These are phyloP conservation scores for Dromas ardeola DNA, from an alignment of 2,113 vertebrate genomes.

Conservation along the genomic window DNA sequence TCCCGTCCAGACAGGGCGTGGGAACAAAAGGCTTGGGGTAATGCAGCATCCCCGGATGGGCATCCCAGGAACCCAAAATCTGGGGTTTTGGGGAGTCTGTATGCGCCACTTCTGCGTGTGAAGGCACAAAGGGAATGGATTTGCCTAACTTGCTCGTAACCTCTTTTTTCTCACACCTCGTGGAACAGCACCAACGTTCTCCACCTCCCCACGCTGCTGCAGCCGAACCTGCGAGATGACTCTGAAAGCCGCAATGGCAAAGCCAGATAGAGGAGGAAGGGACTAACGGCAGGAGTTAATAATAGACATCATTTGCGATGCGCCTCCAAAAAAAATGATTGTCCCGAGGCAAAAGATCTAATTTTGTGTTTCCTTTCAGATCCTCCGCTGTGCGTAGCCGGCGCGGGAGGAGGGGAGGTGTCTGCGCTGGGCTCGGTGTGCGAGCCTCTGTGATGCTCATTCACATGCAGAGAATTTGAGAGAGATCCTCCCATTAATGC, in stretches of 20 bases:
- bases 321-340: not conserved
- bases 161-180: not conserved
- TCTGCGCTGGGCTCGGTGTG: fast-evolving
- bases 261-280: not conserved
- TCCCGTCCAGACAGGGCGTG: not conserved
- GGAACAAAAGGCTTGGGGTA: not conserved
- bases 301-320: not conserved
- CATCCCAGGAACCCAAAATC: not conserved
- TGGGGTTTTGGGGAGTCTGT: not conserved
- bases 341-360: not conserved
- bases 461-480: constrained; percentile 41
- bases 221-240: not conserved
- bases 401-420: not conserved
- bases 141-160: not conserved
- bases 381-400: not conserved
- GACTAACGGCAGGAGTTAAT: not conserved
- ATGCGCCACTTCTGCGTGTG: fast-evolving
- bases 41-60: too few species aligned
- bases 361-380: constrained; percentile 18
- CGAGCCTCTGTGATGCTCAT: not conserved
- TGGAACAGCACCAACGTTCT: not conserved
- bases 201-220: not conserved
- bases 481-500: constrained; percentile 37
- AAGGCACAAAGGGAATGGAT: not conserved
- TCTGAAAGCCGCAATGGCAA: not conserved